Base-by-base conservation (phyloP, 2,888 invertebrate species). In the Mylabris sibirica region DNA sequence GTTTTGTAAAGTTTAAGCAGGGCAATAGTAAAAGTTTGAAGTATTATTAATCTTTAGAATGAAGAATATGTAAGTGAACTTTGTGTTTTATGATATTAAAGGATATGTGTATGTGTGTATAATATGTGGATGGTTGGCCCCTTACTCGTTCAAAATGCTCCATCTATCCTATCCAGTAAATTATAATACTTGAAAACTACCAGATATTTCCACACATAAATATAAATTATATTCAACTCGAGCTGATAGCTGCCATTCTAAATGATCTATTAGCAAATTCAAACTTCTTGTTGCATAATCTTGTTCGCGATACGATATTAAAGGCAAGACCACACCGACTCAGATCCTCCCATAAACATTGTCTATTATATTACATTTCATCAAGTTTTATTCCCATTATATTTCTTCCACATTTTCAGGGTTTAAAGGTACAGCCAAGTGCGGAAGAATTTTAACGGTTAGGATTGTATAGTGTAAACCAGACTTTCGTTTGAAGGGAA, bases 11-110 rank as follows among this genome's bases (percentile, higher is more conserved):
- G 66, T 69, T 73, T 67, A 72, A 67, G 62, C 64, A 67, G 60
- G 60, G 65, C 62, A 67, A 67, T 65, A 69, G 69, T 69, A 65
- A 73, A 75, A 76, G 68, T 75, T 67, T 69, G 65, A 70, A 74
- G 73, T 69, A 70, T 74, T 76, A 77, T 76, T 77, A 77, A 76
- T 77, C 77, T 73, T 69, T 65, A 65, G 70, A 71, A 73, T 69
- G 68, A 74, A 72, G 71, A 71, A 71, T 73, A 73, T 70, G 59
- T 72, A 70, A 63, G 72, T 71, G 65, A 69, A 73, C 64, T 71
- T 68, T 67, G 69, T 65, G 68, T 72, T 73, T 70, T 66, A 60
- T 53, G 20, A 24, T 53, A 53, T 53, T 22, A 53, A 22, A 24
- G 49, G 12, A 20, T 49, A 49, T 49, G 9, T 49, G 9, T 22